A percentile compares a stretch with the other conserved stretches of the same genome.
Conservation (phyloP, 2,888 invertebrate species). For the Dexiosoma caninum region DNA sequence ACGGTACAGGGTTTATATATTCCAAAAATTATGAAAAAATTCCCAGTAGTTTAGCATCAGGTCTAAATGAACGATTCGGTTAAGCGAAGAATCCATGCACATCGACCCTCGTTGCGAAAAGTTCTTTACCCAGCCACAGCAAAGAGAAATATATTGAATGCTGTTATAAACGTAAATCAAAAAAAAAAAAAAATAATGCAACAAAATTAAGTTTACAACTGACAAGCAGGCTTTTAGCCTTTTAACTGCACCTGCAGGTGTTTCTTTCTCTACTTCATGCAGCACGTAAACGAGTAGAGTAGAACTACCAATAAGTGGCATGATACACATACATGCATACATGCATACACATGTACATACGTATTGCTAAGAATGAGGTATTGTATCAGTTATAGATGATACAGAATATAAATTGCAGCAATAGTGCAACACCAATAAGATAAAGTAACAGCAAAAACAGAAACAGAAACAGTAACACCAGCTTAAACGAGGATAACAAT, state of each 20-base stretch:
- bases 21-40: no score
- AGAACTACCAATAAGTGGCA: neutral
- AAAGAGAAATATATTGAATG: conserved; percentile 3
- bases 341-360: no score
- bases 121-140: neutral
- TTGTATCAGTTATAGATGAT: conserved; percentile 55
- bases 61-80: no score
- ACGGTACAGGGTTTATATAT: no score
- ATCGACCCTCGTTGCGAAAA: conserved; percentile 2
- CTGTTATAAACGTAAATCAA: conserved; percentile 24
- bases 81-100: no score
- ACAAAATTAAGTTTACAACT: conserved; percentile 45
- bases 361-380: conserved; percentile 27
- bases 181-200: conserved; percentile 18
- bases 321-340: no score
- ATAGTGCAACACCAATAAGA: conserved; percentile 39
- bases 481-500: conserved; percentile 46
- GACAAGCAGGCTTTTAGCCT: conserved; percentile 45
- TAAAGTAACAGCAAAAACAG: conserved; percentile 10
- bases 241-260: conserved; percentile 62
- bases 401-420: conserved; percentile 51
- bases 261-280: conserved; percentile 38
- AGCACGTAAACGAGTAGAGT: neutral
- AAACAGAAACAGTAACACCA: conserved; percentile 23
- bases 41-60: no score